Conservation (phyloP, 2,113 vertebrate genomes). For the Neomonachus schauinslandi region DNA sequence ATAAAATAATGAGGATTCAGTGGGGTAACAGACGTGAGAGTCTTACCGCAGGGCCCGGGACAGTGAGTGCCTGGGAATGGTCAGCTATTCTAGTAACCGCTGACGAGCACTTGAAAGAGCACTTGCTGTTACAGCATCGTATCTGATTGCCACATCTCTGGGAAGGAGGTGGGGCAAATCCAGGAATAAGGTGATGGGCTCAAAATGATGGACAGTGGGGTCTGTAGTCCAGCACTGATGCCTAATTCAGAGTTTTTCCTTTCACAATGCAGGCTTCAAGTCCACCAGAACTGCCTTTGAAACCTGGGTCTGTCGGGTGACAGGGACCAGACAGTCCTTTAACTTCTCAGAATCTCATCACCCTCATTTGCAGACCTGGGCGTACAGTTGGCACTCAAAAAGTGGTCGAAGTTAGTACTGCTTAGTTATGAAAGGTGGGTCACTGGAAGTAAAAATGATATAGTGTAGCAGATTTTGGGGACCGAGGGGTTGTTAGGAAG, state of each 20-base stretch:
- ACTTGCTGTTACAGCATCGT: not conserved
- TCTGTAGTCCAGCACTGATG: not conserved
- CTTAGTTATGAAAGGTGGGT: not conserved
- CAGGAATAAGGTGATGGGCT: not conserved
- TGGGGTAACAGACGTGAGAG: too few relatives aligned
- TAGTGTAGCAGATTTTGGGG: not conserved
- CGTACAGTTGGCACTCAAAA: not conserved
- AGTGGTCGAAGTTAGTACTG: not conserved
- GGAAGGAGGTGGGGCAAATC: not conserved
- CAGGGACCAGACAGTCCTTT: not conserved
- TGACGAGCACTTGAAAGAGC: not conserved
- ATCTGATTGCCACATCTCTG: not conserved
- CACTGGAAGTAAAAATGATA: not conserved
- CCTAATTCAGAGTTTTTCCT: not conserved
- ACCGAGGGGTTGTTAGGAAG: not conserved
- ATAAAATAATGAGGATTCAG: not conserved
- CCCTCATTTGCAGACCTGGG: not conserved
- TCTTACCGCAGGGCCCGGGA: not conserved
- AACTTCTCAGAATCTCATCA: fast-evolving
- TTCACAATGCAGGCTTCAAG: not conserved
- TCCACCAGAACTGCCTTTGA: not conserved
- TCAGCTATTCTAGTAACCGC: not conserved
- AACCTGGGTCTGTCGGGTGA: not conserved
- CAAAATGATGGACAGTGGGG: not conserved
- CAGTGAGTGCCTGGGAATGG: not conserved